phyloP scores from a whole-genome alignment of 2,888 invertebrate species.

The Pharmacophagus antenor region DNA sequence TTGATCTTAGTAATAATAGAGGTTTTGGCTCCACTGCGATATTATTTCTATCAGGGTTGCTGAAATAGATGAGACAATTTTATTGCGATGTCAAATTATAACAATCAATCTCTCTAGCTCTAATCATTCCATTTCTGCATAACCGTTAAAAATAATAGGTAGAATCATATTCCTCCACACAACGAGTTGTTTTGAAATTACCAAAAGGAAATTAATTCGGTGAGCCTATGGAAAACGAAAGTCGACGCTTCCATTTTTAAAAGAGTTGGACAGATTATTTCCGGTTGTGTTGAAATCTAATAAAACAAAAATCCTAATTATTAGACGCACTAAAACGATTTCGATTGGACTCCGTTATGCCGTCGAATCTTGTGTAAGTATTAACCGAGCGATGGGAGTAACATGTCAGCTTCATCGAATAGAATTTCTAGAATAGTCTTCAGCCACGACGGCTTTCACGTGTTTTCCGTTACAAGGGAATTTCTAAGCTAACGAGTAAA shows the following conservation, averaged over 20 bases:
- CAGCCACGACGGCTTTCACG: slow-evolving; percentile 37
- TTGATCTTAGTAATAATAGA: too few species aligned
- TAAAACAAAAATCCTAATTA: not conserved
- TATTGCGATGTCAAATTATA: not conserved
- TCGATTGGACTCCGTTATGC: not conserved
- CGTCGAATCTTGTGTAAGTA: not conserved
- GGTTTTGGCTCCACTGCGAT: too few species aligned
- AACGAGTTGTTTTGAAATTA: not conserved
- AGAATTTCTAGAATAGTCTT: slow-evolving; percentile 31
- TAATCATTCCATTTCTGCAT: too few species aligned
- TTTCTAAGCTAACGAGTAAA: slow-evolving; percentile 39
- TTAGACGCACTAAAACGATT: not conserved
- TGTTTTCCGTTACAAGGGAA: slow-evolving; percentile 39
- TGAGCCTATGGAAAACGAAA: not conserved
- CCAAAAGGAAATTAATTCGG: not conserved
- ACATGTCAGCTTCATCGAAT: not conserved
- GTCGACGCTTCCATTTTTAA: not conserved
- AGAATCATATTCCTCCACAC: not conserved
- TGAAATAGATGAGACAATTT: too few species aligned
- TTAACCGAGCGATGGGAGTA: not conserved
- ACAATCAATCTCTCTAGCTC: not conserved
- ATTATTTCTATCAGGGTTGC: too few species aligned
- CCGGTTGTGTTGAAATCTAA: not conserved
- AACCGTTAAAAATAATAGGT: not conserved
- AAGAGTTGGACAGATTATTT: not conserved